These are phyloP conservation scores for Celastrina argiolus DNA, from an alignment of 2,888 invertebrate genomes.

Conservation along the genomic window DNA sequence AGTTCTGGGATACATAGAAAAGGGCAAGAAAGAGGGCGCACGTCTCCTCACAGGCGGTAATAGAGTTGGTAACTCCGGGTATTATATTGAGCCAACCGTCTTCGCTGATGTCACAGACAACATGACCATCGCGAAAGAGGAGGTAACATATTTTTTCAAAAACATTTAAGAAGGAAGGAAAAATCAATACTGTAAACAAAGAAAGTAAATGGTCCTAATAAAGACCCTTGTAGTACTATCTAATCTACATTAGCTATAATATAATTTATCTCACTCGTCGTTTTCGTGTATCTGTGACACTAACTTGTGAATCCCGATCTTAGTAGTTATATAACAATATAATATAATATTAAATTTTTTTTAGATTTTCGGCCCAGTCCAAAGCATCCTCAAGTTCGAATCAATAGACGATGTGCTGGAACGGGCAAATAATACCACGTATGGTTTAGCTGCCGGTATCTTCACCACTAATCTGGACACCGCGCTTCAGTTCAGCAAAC, in stretches of 20 bases:
- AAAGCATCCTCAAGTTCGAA: conserved; percentile 89
- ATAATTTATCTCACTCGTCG: too few species aligned
- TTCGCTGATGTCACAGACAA: conserved; percentile 85
- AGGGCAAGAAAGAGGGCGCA: conserved; percentile 89
- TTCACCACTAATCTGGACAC: conserved; percentile 88
- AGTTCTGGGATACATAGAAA: conserved; percentile 85
- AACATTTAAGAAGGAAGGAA: too few species aligned
- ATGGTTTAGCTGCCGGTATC: conserved; percentile 90
- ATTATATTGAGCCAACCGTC: conserved; percentile 87
- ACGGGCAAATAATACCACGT: conserved; percentile 87
- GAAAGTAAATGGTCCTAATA: too few species aligned
- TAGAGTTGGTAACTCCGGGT: conserved; percentile 80
- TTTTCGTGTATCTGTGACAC: too few species aligned
- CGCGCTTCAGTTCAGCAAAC: conserved; percentile 85
- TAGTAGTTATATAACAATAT: neutral
- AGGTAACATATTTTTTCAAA: too few species aligned
- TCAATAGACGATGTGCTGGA: conserved; percentile 88
- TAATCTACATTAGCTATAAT: too few species aligned
- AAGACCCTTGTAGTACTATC: too few species aligned
- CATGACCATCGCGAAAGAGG: conserved; percentile 87
- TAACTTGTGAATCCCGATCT: too few species aligned
- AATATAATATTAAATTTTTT: too few species aligned
- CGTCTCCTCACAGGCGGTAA: conserved; percentile 85
- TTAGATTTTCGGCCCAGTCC: conserved; percentile 94
- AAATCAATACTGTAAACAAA: too few species aligned